Conservation (phyloP, 2,113 vertebrate species). For the Puntigrus tetrazona region DNA sequence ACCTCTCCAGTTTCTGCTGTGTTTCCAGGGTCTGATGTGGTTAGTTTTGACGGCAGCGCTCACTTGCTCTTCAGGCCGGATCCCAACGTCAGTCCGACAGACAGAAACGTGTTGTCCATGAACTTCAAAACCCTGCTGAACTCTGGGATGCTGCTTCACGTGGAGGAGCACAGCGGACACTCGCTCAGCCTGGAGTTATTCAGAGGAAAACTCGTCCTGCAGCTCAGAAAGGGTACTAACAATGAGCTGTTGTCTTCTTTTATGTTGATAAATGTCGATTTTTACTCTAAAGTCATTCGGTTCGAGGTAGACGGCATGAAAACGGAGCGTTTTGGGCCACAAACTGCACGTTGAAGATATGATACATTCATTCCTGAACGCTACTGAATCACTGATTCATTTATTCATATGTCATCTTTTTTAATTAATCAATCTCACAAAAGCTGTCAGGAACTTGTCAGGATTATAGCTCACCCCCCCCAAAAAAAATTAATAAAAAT, state of each 20-base stretch:
- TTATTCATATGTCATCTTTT: no score
- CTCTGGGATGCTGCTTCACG: slow-evolving; percentile 80
- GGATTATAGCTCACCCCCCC: no score
- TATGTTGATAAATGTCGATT: not conserved
- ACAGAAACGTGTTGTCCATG: slow-evolving; percentile 82
- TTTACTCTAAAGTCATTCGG: not conserved
- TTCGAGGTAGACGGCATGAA: not conserved
- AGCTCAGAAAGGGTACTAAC: slow-evolving; percentile 81
- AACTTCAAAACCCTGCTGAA: slow-evolving; percentile 86
- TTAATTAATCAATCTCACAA: no score
- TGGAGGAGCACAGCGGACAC: slow-evolving; percentile 76
- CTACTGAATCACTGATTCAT: no score
- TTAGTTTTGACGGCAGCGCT: slow-evolving; percentile 83
- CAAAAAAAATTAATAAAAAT: no score
- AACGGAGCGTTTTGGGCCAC: no score
- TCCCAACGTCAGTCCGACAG: slow-evolving; percentile 67
- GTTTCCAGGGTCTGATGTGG: slow-evolving; percentile 82
- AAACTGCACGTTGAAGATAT: no score
- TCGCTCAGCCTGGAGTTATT: slow-evolving; percentile 78
- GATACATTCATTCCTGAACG: no score
- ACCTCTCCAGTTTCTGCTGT: slow-evolving; percentile 46
- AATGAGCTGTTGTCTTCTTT: not conserved
- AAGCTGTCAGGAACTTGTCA: no score
- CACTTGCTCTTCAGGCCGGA: slow-evolving; percentile 79
- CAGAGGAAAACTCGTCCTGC: slow-evolving; percentile 79